Evolutionary conservation across 2,113 vertebrate genomes (phyloP).

Genomic region (Bubo blakistoni): DNA sequence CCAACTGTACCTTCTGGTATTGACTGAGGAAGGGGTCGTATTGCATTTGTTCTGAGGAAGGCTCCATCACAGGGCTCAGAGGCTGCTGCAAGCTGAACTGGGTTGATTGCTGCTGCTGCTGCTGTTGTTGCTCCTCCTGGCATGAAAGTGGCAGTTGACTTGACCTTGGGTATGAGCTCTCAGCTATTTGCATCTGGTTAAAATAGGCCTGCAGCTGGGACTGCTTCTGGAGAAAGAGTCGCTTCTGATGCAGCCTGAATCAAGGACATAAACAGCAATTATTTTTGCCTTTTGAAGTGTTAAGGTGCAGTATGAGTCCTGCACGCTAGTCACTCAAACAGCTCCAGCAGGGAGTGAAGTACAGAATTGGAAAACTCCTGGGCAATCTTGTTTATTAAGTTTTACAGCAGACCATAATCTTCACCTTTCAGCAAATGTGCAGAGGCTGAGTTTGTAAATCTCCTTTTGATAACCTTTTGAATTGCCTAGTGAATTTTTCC

Average conservation of each 20-base stretch:
- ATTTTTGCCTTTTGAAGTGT: not conserved
- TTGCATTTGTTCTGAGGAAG: constrained; percentile 76
- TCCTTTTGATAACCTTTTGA: not conserved
- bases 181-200: constrained; percentile 98
- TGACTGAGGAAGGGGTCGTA: constrained; percentile 74
- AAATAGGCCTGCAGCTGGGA: constrained; percentile 94
- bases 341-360: not conserved
- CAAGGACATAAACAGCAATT: not conserved
- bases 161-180: constrained; percentile 78
- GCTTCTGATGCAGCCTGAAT: constrained; percentile 92
- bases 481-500: not conserved
- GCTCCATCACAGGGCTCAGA: constrained; percentile 76
- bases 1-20: constrained; percentile 76
- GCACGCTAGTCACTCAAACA: not conserved
- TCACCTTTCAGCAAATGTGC: not conserved
- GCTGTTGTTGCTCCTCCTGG: constrained; percentile 54
- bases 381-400: too few relatives aligned
- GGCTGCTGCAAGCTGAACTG: constrained; percentile 74
- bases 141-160: constrained; percentile 67
- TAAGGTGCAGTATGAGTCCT: not conserved
- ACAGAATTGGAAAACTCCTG: fast-evolving
- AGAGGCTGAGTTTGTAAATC: not conserved
- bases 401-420: not conserved
- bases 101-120: constrained; percentile 3
- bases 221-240: constrained; percentile 92